Percentiles rank a stretch among this genome's conserved stretches.
These are phyloP conservation scores for Lasaia peninsularis DNA, from an alignment of 1,140 invertebrate species.

Conservation along the genomic window DNA sequence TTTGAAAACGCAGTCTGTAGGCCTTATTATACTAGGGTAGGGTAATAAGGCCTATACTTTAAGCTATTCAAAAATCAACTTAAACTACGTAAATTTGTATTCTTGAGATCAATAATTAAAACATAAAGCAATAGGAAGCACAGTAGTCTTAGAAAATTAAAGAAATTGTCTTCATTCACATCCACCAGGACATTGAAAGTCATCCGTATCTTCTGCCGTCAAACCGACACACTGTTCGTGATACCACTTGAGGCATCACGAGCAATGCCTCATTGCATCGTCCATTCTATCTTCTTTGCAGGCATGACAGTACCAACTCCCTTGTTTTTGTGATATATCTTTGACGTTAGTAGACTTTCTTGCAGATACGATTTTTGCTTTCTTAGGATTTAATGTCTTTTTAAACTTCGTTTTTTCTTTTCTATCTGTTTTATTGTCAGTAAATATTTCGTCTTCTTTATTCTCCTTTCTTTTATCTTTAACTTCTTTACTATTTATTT, in stretches of 20 bases:
- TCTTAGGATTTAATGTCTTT: conserved; percentile 23
- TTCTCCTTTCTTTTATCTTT: conserved; percentile 24
- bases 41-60: conserved; percentile 21
- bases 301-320: conserved; percentile 27
- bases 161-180: too few species aligned
- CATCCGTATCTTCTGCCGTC: conserved; percentile 23
- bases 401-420: conserved; percentile 20
- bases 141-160: too few species aligned
- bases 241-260: conserved; percentile 23
- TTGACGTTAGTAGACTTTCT: conserved; percentile 21
- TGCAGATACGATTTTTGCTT: conserved; percentile 19
- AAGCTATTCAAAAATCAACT: too few species aligned
- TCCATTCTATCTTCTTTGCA: conserved; percentile 20
- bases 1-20: conserved; percentile 24
- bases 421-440: conserved; percentile 17
- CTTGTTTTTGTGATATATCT: conserved; percentile 5
- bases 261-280: too few species aligned
- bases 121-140: too few species aligned
- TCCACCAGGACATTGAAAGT: conserved; percentile 25
- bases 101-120: too few species aligned
- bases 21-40: conserved; percentile 25
- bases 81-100: too few species aligned
- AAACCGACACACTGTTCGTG: conserved; percentile 29
- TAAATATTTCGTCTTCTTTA: conserved; percentile 22
- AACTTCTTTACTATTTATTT: conserved; percentile 22